Base-by-base conservation (phyloP, 2,113 vertebrate genomes). In the Nycticryphes semicollaris region DNA sequence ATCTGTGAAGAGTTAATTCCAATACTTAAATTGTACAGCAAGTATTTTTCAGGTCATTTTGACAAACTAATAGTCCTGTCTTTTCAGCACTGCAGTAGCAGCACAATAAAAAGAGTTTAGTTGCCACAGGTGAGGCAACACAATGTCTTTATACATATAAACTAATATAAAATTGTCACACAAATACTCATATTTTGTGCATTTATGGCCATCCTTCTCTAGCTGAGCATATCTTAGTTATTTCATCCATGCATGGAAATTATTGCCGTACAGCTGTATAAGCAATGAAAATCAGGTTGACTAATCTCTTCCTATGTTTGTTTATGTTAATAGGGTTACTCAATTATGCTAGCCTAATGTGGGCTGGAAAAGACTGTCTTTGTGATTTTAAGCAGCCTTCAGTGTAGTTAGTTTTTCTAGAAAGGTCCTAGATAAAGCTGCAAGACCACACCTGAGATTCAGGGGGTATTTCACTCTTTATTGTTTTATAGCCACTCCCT, bases 241-340 rank as follows among this genome's bases (percentile, higher is more conserved):
- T 87, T 87, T 83, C 50, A 69, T 50, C 72, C 54, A 48, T 74
- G 54, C 37, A 70, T 54, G 15, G 75, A 89, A 94, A 94, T 90
- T 73, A 50, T 28, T 96, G 54, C 64, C 54, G 94, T 79, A 77
- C 63, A 93, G 87, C 75, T 95, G 75, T 83, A 80, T 85, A 94
- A 96, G 78, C 92, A 91, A 23, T 63, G 43, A 66, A 91, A 95
- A 88, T 88, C 75, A 90, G 59, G 35, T 70, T 88, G 84, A 50
- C 48, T 83, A 64, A 93, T 91, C 45, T 69, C 54, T 91, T 76
- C n/a, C 47, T 67, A 13, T 90, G 82, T 86, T 96, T 93, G 53
- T 76, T 85, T 94, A 80, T 80, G 50, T 73, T 91, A 94, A 90
- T 90, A 88, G 7, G 23, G 90, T 93, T 87, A 50, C 63, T 85